Base-by-base conservation (phyloP, 2,113 vertebrate genomes). In the Bubalus kerabau region DNA sequence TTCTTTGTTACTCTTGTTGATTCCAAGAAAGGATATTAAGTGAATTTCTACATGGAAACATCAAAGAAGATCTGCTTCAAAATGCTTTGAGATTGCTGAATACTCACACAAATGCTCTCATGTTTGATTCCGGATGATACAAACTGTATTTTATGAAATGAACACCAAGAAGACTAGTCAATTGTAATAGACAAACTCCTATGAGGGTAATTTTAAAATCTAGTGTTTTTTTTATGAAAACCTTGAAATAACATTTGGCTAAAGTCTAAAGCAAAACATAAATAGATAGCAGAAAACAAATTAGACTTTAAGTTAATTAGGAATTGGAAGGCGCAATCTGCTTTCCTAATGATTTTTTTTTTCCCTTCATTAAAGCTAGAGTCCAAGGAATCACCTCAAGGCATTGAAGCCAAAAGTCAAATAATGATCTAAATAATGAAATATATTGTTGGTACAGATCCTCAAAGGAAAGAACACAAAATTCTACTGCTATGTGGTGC, bases 281-380 rank as follows among this genome's bases (percentile, higher is more conserved):
- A 90, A 62, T 76, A 24, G 50, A 19, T 82, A 46, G 50, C 0
- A 84, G 46, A 96, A 96, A 97, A 87, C 21, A 30, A 40, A 95
- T 97, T 83, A n/a, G 59, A 28, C 57, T 59, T 9, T 80, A 71
- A 54, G 92, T n/a, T 92, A 95, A 98, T 81, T 82, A 96, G 28
- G 5, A 95, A 90, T 36, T 81, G 40, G 3, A n/a, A 94, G 16
- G 48, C 40, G 11, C 81, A 96, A 90, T 32, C 76, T 26, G 54
- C 95, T 83, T 88, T 46, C 62, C 62, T 83, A 92, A 12, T 10
- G 0, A 2, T 52, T 95, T 97, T 95, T 85, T 85, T 91, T 97
- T 14, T 1, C 5, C 74, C 32, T 82, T 97, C 97, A 87, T 92
- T 96, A 97, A 96, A 96, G 3, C 86, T 62, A 91, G n/a, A 36